Conservation (phyloP, 1,140 invertebrate species). For the Drosophila tropicalis region DNA sequence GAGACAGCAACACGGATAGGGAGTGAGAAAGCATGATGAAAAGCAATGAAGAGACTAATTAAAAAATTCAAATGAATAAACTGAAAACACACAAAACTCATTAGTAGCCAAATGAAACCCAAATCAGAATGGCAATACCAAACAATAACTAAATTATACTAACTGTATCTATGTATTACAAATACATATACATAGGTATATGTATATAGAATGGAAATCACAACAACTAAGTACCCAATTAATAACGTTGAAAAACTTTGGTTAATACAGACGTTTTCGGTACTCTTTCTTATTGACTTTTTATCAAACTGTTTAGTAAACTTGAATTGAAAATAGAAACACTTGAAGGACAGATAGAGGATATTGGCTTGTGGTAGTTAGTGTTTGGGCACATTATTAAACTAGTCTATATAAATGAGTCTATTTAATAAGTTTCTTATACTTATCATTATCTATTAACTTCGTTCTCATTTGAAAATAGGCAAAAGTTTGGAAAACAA, state of each 20-base stretch:
- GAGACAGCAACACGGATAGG: constrained; percentile 18
- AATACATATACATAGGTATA: not conserved
- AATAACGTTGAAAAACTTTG: constrained; percentile 17
- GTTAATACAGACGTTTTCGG: too few relatives aligned
- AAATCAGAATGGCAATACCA: constrained; percentile 44
- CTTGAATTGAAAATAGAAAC: too few relatives aligned
- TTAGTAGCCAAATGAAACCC: constrained; percentile 58
- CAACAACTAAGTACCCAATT: constrained; percentile 48
- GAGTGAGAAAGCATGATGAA: constrained; percentile 32
- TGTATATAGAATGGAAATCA: constrained; percentile 28
- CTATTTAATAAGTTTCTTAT: too few relatives aligned
- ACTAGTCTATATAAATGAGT: too few relatives aligned
- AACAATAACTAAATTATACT: constrained; percentile 27
- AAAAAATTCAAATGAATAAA: constrained; percentile 78
- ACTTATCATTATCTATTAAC: too few relatives aligned
- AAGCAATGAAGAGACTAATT: constrained; percentile 71
- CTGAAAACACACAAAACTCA: constrained; percentile 78
- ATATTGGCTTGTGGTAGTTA: too few relatives aligned
- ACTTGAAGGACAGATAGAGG: too few relatives aligned
- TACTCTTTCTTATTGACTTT: too few relatives aligned
- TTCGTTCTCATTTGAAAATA: too few relatives aligned
- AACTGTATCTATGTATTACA: not conserved
- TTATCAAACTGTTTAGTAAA: too few relatives aligned
- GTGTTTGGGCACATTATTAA: too few relatives aligned
- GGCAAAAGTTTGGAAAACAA: too few relatives aligned